Base-by-base conservation (phyloP, 2,113 vertebrate species). In the Ictalurus punctatus region DNA sequence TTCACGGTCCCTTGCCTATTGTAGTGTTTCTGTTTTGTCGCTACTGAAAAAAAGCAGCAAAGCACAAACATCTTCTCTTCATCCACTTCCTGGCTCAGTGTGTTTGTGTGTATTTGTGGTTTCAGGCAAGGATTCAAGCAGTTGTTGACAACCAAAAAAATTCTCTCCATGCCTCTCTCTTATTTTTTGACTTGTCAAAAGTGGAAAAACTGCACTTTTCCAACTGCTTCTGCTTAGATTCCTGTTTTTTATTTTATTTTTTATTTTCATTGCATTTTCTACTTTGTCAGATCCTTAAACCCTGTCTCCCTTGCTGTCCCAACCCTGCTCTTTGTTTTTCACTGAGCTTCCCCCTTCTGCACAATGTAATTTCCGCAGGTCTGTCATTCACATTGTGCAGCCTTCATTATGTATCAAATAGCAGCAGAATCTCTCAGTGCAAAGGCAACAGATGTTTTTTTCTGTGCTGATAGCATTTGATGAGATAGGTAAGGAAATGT, bases 31-130 rank as follows among this genome's bases (percentile, higher is more conserved):
- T 84, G 56, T 84, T 89, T 87, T 88, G 25, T 30, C 7, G 71
- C 85, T 82, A 40, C 37, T 85, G 71, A 86, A 71, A 27, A 71
- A 71, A 27, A 44, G 40, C 71, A 91, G 67, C 74, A 79, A 79
- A 89, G 90, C 90, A 88, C 81, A 89, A 93, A 85, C 30, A 52
- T 65, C 65, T 90, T 90, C 86, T 89, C 78, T 71, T 54, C 63
- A 37, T 58, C 83, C 44, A 86, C 87, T 86, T 90, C 89, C 88
- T 92, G 90, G 81, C 73, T 87, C 61, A 40, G 81, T 54, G 21
- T 84, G 61, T 87, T 16, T 86, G 19, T 83, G 82, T 84, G 56
- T 85, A 56, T 61, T 48, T 76, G 65, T 52, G 27, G 23, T 90
- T 80, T 65, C 78, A 73, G 69, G 83, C 90, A 73, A 69, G 56